These are phyloP conservation scores for Bufo gargarizans DNA, from an alignment of 2,113 vertebrate genomes.

Conservation along the genomic window DNA sequence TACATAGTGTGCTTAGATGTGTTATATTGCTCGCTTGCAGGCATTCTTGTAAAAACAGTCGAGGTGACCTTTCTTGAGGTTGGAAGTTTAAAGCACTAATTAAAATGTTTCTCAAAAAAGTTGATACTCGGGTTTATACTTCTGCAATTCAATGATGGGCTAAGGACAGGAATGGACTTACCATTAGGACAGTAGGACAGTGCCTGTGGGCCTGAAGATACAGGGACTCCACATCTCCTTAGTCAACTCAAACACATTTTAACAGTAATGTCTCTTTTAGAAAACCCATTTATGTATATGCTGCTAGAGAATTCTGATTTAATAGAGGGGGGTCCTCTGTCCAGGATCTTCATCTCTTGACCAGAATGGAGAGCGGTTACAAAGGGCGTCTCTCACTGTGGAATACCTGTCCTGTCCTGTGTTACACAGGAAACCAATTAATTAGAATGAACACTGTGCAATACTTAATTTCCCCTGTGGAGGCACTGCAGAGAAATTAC, in stretches of 20 bases:
- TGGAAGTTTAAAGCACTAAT: neutral
- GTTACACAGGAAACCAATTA: no score
- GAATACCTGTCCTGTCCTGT: no score
- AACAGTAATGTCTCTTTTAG: neutral
- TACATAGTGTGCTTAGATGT: constrained; percentile 24
- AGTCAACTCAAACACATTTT: neutral
- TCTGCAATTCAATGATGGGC: neutral
- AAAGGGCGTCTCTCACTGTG: no score
- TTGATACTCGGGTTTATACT: neutral
- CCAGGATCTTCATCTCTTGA: no score
- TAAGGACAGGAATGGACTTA: neutral
- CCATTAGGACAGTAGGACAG: neutral
- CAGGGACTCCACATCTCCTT: neutral
- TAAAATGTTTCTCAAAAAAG: neutral
- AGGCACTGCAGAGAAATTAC: no score
- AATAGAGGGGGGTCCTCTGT: no score
- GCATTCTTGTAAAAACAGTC: neutral
- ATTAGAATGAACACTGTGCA: no score
- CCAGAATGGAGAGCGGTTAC: no score
- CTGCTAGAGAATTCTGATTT: neutral
- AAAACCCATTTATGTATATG: neutral
- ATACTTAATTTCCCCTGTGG: no score
- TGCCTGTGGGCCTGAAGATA: neutral
- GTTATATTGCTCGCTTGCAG: constrained; percentile 26
- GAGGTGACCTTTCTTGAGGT: constrained; percentile 37